phyloP scores from a whole-genome alignment of 2,113 vertebrate species.

The Saccopteryx bilineata region DNA sequence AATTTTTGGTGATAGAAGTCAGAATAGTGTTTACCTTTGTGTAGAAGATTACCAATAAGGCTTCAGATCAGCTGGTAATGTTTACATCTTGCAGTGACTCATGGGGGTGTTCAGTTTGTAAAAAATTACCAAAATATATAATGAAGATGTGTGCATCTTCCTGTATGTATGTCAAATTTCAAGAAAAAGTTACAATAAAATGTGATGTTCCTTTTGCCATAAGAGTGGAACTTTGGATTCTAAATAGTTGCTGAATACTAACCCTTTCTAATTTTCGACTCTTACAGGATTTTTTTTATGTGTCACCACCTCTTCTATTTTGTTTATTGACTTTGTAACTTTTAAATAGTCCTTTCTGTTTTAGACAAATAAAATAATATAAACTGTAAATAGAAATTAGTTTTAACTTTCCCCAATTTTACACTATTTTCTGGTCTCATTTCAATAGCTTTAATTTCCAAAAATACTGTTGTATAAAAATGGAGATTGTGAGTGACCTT shows the following conservation, averaged over 20 bases:
- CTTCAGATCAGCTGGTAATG: neutral
- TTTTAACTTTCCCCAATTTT: conserved; percentile 39
- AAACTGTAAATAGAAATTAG: conserved; percentile 1
- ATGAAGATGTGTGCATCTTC: neutral
- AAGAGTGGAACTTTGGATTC: neutral
- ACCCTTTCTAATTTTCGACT: conserved; percentile 29
- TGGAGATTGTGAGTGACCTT: neutral
- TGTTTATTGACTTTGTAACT: conserved; percentile 45
- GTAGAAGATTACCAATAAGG: neutral
- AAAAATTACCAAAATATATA: neutral
- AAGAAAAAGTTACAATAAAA: neutral
- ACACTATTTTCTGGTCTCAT: conserved; percentile 15
- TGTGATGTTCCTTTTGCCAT: neutral
- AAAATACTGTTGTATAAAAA: conserved; percentile 49
- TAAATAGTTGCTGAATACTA: neutral
- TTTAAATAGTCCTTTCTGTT: conserved; percentile 42
- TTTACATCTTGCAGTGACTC: neutral
- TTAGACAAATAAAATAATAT: conserved; percentile 28
- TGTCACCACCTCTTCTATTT: neutral
- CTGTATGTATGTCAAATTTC: neutral
- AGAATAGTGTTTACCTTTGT: neutral
- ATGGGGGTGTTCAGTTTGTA: neutral
- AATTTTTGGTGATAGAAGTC: neutral
- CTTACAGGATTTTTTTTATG: neutral
- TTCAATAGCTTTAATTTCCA: conserved; percentile 15